A percentile compares a stretch with the other conserved stretches of the same genome.
These are phyloP conservation scores for Nycticebus coucang DNA, from an alignment of 2,113 vertebrate genomes.

Conservation along the genomic window DNA sequence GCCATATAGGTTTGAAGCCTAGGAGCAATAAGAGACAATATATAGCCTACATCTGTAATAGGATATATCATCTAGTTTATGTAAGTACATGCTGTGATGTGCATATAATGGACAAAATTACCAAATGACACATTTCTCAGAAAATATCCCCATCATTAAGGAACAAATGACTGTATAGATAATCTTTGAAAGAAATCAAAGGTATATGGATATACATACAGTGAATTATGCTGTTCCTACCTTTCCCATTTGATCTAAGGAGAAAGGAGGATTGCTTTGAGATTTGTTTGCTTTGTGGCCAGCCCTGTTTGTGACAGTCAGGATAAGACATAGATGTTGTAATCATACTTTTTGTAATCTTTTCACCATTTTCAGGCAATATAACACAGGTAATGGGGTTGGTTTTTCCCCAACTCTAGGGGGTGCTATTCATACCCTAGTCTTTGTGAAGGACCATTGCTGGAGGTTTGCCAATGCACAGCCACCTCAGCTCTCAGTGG, in stretches of 20 bases:
- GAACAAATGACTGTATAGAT: not conserved
- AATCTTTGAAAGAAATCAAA: constrained; percentile 1
- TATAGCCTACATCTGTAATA: not conserved
- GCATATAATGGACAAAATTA: not conserved
- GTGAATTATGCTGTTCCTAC: not conserved
- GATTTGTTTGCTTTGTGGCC: not conserved
- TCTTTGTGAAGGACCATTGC: not conserved
- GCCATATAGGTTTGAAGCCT: not conserved
- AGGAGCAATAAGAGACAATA: not conserved
- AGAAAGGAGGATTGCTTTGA: not conserved
- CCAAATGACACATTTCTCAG: not conserved
- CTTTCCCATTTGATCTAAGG: not conserved
- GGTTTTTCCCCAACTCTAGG: not conserved
- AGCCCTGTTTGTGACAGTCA: not conserved
- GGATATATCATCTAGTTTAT: not conserved
- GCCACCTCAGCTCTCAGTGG: not conserved
- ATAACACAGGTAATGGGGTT: not conserved
- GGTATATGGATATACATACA: not conserved
- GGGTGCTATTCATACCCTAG: not conserved
- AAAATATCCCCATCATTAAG: not conserved
- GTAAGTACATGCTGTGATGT: not conserved
- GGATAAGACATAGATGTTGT: accelerated
- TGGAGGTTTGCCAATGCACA: too few relatives aligned
- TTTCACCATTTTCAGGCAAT: not conserved
- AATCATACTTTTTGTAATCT: not conserved